These are phyloP conservation scores for Habrosyne pyritoides DNA, from an alignment of 2,888 invertebrate genomes.

Conservation along the genomic window DNA sequence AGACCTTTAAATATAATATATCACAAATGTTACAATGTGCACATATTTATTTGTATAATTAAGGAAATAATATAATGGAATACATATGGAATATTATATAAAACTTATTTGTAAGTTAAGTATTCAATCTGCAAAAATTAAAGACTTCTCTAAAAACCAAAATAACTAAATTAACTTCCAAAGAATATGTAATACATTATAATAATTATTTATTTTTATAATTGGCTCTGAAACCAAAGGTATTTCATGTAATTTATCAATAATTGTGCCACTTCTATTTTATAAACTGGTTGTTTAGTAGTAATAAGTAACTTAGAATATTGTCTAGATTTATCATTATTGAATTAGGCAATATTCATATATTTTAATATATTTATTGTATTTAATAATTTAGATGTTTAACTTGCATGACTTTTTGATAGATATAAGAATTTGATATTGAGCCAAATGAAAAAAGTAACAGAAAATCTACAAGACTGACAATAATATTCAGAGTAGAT, in stretches of 20 bases:
- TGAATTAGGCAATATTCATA: conserved; percentile 64
- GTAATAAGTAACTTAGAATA: conserved; percentile 47
- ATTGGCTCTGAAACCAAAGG: conserved; percentile 78
- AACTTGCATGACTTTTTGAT: conserved; percentile 78
- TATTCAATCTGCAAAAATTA: conserved; percentile 23
- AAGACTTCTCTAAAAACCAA: conserved; percentile 31
- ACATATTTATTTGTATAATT: conserved; percentile 41
- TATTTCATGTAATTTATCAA: conserved; percentile 45
- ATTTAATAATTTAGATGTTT: conserved; percentile 72
- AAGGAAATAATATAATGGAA: conserved; percentile 4
- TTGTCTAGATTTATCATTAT: conserved; percentile 64
- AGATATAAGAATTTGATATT: conserved; percentile 68
- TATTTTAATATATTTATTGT: conserved; percentile 76
- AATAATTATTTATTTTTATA: conserved; percentile 40
- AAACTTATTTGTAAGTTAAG: conserved; percentile 21
- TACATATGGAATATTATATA: neutral
- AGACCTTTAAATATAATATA: conserved; percentile 37
- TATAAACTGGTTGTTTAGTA: conserved; percentile 61
- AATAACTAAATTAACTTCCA: conserved; percentile 34
- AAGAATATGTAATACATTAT: conserved; percentile 33
- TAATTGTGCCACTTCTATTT: conserved; percentile 73
- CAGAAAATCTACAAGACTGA: conserved; percentile 83
- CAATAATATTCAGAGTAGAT: conserved; percentile 83
- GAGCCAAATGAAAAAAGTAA: conserved; percentile 76
- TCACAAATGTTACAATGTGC: conserved; percentile 51